Evolutionary conservation across 2,113 vertebrate species (phyloP).

Genomic region (Alectura lathami): DNA sequence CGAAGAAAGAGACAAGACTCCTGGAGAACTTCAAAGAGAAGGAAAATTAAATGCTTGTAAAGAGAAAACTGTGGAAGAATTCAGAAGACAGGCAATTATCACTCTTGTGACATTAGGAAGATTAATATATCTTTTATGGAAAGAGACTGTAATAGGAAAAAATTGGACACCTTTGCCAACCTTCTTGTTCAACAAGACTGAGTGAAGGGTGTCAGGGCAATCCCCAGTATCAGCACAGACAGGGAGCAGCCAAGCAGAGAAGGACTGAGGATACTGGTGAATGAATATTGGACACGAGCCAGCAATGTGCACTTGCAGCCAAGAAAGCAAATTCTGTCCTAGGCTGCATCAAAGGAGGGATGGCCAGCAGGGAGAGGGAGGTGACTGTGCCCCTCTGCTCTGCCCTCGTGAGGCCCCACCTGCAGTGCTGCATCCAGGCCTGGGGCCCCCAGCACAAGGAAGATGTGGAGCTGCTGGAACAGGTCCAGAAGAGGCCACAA

Average conservation of each 20-base stretch:
- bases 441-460: neutral
- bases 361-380: neutral
- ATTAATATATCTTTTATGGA: neutral
- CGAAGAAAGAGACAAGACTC: neutral
- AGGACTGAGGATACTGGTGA: neutral
- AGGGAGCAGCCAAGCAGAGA: neutral
- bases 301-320: neutral
- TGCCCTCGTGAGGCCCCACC: neutral
- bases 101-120: neutral
- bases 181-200: neutral
- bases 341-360: neutral
- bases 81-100: neutral
- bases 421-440: neutral
- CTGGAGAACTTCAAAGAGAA: neutral
- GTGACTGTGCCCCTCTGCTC: neutral
- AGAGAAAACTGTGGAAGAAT: neutral
- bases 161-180: neutral
- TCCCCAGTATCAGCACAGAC: neutral
- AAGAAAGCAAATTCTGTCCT: neutral
- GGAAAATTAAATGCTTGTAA: neutral
- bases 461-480: neutral
- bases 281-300: neutral
- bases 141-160: neutral
- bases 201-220: neutral
- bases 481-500: neutral